Base-by-base conservation (phyloP, 1,140 invertebrate genomes). In the Micrasema minimum region DNA sequence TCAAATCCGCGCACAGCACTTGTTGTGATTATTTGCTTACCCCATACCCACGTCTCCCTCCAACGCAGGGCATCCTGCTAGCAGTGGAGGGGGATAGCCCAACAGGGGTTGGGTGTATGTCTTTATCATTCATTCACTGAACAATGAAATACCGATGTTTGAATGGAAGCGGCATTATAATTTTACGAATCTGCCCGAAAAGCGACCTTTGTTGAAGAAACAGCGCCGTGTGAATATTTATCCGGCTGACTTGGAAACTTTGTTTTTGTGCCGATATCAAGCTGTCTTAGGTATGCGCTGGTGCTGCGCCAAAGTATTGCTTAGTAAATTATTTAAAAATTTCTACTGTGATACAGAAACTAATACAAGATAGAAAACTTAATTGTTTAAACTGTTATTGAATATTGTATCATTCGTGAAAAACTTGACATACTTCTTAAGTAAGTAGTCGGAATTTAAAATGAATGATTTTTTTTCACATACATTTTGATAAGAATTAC, bases 101-200 rank as follows among this genome's bases (percentile, higher is more conserved):
- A 55, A 48, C 37, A 18, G 41, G 16, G 50, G n/a, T 31, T 53
- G 65, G 26, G n/a, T 14, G 48, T 26, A 12, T 51, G 26, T 38
- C 43, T 59, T 61, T 14, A 26, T 50, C n/a, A 4, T 61, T 61
- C 46, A 61, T 69, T 50, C 67, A 20, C 6, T 26, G 67, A 69
- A 69, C 67, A 69, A 69, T 69, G 53, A 69, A 69, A 69, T 69
- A 45, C 67, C 67, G 22, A 69, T 50, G 67, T 59, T 69, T n/a
- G 67, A 69, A 69, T 69, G 67, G 41, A 57, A 45, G 41, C n/a
- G n/a, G 50, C 67, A 69, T 69, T 69, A 69, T 69, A 61, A 69
- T 69, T 69, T 69, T 69, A 69, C 67, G 67, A 69, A n/a, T n/a
- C n/a, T 69, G 41, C 38, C 7, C 45, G 55, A 61, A 69, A 69